Evolutionary conservation across 1,140 invertebrate genomes (phyloP).

Genomic region (Caenorhabditis briggsae): DNA sequence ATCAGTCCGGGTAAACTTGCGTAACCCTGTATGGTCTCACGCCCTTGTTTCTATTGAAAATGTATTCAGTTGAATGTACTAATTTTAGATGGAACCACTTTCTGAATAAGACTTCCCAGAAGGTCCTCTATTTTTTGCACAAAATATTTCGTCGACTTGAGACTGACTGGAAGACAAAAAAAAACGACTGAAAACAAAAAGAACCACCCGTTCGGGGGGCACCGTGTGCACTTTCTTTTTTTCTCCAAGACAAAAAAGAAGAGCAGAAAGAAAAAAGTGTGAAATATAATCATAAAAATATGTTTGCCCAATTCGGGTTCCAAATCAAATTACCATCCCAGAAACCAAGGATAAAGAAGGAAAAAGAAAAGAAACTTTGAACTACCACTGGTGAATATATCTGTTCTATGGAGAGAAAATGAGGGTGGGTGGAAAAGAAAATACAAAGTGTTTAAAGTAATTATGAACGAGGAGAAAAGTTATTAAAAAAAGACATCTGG

Average conservation of each 20-base stretch:
- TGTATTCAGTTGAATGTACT: no score
- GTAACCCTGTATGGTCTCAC: no score
- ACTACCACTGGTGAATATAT: no score
- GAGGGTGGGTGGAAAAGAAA: background rate
- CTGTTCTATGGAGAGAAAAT: background rate
- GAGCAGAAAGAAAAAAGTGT: background rate
- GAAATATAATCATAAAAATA: background rate
- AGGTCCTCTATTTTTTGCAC: no score
- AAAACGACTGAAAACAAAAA: background rate
- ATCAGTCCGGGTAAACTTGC: no score
- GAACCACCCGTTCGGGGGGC: background rate
- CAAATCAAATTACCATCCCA: conserved; percentile 38
- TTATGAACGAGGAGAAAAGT: background rate
- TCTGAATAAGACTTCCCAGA: no score
- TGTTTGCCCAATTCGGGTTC: background rate
- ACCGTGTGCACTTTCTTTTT: conserved; percentile 41
- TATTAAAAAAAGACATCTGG: conserved; percentile 5
- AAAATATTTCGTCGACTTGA: no score
- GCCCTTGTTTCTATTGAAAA: no score
- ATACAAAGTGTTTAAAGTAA: conserved; percentile 15
- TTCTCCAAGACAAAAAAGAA: background rate
- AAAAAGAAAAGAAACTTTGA: background rate
- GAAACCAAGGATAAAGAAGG: conserved; percentile 44
- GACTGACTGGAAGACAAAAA: no score
- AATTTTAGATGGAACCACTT: no score